Evolutionary conservation across 2,888 invertebrate species (phyloP).

Genomic region (Morinoia aosen): DNA sequence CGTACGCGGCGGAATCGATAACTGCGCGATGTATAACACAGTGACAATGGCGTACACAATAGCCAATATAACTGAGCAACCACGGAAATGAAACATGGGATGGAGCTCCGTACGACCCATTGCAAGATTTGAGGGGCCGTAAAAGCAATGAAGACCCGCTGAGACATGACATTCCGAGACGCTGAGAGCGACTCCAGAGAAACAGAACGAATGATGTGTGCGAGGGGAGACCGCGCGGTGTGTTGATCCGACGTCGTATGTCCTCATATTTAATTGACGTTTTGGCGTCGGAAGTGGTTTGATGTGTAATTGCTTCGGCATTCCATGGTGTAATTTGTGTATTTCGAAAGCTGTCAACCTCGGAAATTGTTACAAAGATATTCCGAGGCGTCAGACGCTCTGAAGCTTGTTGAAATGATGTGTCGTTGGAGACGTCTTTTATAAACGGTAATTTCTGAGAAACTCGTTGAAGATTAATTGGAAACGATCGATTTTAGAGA

Average conservation of each 20-base stretch:
- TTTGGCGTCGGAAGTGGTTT: background rate
- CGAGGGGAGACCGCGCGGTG: background rate
- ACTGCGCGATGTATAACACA: constrained; percentile 31
- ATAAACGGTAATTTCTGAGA: background rate
- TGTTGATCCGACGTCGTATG: background rate
- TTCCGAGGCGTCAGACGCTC: background rate
- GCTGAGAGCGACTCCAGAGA: background rate
- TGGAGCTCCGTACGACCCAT: constrained; percentile 47
- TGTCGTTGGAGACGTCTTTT: background rate
- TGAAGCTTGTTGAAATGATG: background rate
- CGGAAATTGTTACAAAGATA: background rate
- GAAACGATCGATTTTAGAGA: too few species aligned
- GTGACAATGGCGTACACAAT: constrained; percentile 47
- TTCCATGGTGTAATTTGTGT: background rate
- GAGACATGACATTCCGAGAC: constrained; percentile 39
- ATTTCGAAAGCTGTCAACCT: background rate
- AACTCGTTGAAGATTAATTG: too few species aligned
- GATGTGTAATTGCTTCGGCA: background rate
- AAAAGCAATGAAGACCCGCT: constrained; percentile 40
- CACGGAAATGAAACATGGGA: constrained; percentile 46
- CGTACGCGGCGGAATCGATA: constrained; percentile 31
- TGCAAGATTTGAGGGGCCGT: constrained; percentile 6
- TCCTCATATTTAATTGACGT: background rate
- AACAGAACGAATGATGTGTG: background rate
- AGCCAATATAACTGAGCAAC: constrained; percentile 47